These are phyloP conservation scores for Pachypanchax playfairii DNA, from an alignment of 2,113 vertebrate genomes.

Conservation along the genomic window DNA sequence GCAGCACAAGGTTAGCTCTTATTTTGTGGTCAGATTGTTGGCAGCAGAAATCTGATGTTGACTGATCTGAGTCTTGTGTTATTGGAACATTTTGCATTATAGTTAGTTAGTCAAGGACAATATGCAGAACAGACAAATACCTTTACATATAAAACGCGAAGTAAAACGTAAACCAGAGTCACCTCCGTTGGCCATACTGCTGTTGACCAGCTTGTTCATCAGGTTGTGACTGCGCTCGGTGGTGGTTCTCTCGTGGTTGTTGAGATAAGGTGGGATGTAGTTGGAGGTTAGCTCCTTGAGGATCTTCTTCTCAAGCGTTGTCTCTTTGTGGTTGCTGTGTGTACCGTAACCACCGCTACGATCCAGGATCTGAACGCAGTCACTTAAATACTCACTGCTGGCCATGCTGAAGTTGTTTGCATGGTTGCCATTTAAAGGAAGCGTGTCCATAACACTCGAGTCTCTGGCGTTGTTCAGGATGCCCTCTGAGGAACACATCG, in stretches of 20 bases:
- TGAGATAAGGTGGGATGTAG: constrained; percentile 97
- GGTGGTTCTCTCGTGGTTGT: constrained; percentile 90
- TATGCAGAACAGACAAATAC: too few species aligned
- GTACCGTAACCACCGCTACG: constrained; percentile 86
- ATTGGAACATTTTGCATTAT: too few species aligned
- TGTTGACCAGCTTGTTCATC: constrained; percentile 96
- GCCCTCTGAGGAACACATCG: constrained; percentile 86
- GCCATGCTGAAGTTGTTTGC: constrained; percentile 97
- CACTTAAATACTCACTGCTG: constrained; percentile 94
- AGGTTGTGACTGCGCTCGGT: constrained; percentile 92
- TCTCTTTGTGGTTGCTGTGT: constrained; percentile 89
- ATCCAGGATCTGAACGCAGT: constrained; percentile 96
- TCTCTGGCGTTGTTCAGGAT: constrained; percentile 99
- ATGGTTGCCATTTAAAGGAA: constrained; percentile 99
- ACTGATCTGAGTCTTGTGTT: too few species aligned
- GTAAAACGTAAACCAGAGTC: constrained; percentile 2
- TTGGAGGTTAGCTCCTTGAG: constrained; percentile 98
- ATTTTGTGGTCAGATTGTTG: too few species aligned
- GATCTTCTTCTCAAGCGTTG: constrained; percentile 97
- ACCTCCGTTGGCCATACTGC: constrained; percentile 83
- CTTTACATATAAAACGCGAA: neutral
- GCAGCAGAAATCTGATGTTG: too few species aligned
- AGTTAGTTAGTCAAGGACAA: too few species aligned
- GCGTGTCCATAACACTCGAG: constrained; percentile 99
- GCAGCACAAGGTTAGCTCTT: too few species aligned